These are phyloP conservation scores for Laticauda colubrina DNA, from an alignment of 2,113 vertebrate genomes.

Conservation along the genomic window DNA sequence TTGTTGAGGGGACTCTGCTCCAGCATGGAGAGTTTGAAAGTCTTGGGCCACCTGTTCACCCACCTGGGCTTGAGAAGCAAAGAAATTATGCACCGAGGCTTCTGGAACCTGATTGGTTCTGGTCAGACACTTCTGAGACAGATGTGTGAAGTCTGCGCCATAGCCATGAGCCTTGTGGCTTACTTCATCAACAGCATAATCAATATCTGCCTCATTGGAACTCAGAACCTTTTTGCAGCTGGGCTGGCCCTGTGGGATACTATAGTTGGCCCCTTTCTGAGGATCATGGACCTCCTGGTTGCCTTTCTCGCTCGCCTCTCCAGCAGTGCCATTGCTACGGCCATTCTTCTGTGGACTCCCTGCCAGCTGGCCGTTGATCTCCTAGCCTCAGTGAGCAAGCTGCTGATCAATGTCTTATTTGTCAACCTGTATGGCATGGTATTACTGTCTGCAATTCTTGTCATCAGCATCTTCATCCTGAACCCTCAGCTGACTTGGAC, in stretches of 20 bases:
- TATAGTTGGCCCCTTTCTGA: constrained; percentile 70
- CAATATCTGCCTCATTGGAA: constrained; percentile 83
- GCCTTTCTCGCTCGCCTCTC: constrained; percentile 81
- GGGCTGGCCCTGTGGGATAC: constrained; percentile 76
- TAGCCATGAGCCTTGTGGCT: constrained; percentile 80
- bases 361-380: constrained; percentile 82
- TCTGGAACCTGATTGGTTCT: constrained; percentile 67
- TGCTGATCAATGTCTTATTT: constrained; percentile 80
- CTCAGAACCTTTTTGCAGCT: constrained; percentile 80
- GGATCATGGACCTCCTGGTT: constrained; percentile 74
- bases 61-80: constrained; percentile 78
- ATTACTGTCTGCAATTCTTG: constrained; percentile 73
- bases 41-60: constrained; percentile 81
- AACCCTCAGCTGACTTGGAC: constrained; percentile 75
- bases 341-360: constrained; percentile 88
- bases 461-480: constrained; percentile 64
- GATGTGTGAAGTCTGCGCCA: constrained; percentile 78
- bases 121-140: constrained; percentile 75
- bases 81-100: constrained; percentile 79
- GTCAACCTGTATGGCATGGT: constrained; percentile 82
- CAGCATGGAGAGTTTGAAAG: constrained; percentile 84
- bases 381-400: constrained; percentile 69
- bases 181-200: constrained; percentile 89
- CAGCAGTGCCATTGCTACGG: constrained; percentile 80
- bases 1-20: constrained; percentile 68